Base-by-base conservation (phyloP, 2,888 invertebrate species). In the Barypeithes pellucidus region DNA sequence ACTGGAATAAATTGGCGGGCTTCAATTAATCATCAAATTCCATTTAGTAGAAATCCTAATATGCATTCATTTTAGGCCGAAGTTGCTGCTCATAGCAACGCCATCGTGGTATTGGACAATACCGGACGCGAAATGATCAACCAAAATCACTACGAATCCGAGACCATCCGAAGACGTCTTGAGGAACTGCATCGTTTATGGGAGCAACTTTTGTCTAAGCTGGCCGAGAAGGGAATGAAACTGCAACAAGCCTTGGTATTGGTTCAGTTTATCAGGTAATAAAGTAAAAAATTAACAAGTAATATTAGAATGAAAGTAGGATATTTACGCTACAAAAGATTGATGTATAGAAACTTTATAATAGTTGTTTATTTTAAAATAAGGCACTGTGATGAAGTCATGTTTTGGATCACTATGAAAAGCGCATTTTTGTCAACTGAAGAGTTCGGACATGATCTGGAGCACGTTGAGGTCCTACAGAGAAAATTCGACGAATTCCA, bases 341-440 rank as follows among this genome's bases (percentile, higher is more conserved):
- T n/a, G n/a, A n/a, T n/a, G n/a, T n/a, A n/a, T n/a, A n/a, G n/a
- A n/a, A n/a, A n/a, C n/a, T n/a, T n/a, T n/a, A n/a, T n/a, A n/a
- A n/a, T n/a, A n/a, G n/a, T n/a, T n/a, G n/a, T n/a, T n/a, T n/a
- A n/a, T n/a, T n/a, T n/a, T n/a, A n/a, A n/a, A n/a, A n/a, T 4
- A 24, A 75, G 76, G 22, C 76, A 76, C 45, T 76, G 74, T 22
- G 76, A 76, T 16, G 97, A 76, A 61, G 95, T 99, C 71, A 96
- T 99, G 94, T 99, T 98, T 87, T 99, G 99, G 99, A 99, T 99
- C 80, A 94, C 94, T 83, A 99, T 99, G 86, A 99, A 99, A 90
- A 95, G 95, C 85, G 92, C 98, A 11, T 99, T 99, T 85, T 96
- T 99, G 0, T 95, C 96, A 29, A 95, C 98, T 11, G 98, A 99